Conservation (phyloP, 2,888 invertebrate species). For the Leptopterna dolabrata region DNA sequence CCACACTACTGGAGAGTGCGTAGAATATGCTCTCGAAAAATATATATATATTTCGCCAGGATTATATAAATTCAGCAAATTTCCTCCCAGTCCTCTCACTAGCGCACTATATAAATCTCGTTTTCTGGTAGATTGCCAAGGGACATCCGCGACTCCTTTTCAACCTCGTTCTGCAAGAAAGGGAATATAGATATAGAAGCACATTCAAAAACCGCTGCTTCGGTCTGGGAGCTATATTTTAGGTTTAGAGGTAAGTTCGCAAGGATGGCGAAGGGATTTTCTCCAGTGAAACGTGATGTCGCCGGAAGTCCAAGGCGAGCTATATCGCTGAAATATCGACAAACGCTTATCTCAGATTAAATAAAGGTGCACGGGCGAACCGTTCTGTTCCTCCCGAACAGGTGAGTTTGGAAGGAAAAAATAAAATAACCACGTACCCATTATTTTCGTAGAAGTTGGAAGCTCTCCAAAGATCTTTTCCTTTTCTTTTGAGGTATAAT, state of each 20-base stretch:
- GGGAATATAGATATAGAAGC: not conserved
- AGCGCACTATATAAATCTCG: not conserved
- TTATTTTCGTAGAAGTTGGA: not conserved
- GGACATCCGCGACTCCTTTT: slow-evolving; percentile 26
- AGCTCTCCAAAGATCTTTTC: not conserved
- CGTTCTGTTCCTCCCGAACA: slow-evolving; percentile 19
- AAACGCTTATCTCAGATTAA: slow-evolving; percentile 39
- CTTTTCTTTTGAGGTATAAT: not conserved
- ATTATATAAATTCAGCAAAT: not conserved
- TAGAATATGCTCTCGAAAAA: not conserved
- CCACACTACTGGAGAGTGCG: not conserved
- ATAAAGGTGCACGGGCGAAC: slow-evolving; percentile 16
- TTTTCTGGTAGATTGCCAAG: not conserved
- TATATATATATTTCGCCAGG: not conserved
- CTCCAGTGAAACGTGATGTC: not conserved
- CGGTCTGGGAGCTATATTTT: not conserved
- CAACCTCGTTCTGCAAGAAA: not conserved
- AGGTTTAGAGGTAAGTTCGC: not conserved
- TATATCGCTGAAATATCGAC: slow-evolving; percentile 25
- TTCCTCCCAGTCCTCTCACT: not conserved
- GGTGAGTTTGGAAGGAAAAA: slow-evolving; percentile 2
- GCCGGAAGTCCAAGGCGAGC: not conserved
- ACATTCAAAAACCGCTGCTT: not conserved
- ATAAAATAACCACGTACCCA: not conserved
- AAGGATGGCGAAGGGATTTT: not conserved